Evolutionary conservation across 2,797 vertebrate species (phyloP).

Genomic region (Notoglanidium macrostoma): DNA sequence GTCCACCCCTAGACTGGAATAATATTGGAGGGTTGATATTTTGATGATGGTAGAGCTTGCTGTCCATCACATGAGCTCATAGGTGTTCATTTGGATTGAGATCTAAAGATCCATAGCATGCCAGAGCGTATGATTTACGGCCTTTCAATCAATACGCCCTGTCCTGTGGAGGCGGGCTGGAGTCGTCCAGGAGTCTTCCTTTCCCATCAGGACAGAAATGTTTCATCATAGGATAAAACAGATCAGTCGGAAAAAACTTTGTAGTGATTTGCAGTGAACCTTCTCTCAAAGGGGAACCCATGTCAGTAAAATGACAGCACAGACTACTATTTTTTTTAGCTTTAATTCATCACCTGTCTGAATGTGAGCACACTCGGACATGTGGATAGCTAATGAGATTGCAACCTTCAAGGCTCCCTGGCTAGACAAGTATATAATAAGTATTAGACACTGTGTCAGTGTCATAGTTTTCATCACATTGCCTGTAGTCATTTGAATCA

Average conservation of each 20-base stretch:
- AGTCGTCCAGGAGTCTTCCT: background rate
- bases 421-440: background rate
- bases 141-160: background rate
- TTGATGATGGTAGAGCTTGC: background rate
- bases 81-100: background rate
- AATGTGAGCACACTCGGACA: background rate
- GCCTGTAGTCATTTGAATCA: background rate
- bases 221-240: background rate
- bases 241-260: too few species aligned
- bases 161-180: background rate
- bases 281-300: background rate
- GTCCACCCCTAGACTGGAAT: background rate
- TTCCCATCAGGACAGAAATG: background rate
- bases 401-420: background rate
- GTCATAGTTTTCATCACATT: background rate
- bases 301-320: background rate
- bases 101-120: background rate
- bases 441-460: background rate
- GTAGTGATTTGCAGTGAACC: background rate
- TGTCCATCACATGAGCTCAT: background rate
- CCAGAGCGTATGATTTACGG: background rate
- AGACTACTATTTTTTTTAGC: background rate
- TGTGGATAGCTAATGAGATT: background rate
- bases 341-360: constrained; percentile 15
- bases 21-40: background rate